Base-by-base conservation (phyloP, 2,888 invertebrate species). In the Drosophila gaucha region DNA sequence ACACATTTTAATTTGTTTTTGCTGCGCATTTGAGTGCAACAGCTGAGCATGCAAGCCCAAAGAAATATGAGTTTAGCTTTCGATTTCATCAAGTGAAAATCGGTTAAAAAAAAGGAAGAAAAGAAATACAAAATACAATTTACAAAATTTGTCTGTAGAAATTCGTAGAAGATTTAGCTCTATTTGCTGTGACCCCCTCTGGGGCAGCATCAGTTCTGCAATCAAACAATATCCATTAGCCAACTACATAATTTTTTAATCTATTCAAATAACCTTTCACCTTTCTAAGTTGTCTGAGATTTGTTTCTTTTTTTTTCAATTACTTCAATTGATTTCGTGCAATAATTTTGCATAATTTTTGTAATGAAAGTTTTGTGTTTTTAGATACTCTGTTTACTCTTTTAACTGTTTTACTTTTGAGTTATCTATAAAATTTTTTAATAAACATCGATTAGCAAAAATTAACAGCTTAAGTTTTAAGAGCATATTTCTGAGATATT, bases 21-120 rank as follows among this genome's bases (percentile, higher is more conserved):
- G 69, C 68, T 89, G 89, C 72, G 80, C 88, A 89, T 73, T 85
- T 87, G 74, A 86, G 88, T 89, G 89, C 88, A 89, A 84, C 88
- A 87, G 62, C 58, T 75, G 67, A 78, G 74, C 89, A 89, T 89
- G 89, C 89, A 79, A 89, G 52, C 57, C 62, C 36, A 68, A 73
- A 67, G 20, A 46, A 20, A 46, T 46, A 20, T 31, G 31, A 31
- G 22, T 14, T 39, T 62, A 64, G 70, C 76, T 84, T 84, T 84
- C 80, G 82, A 78, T 84, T 84, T 86, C 74, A 66, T 67, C 39
- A 65, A 64, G 55, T 47, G 80, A 79, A 65, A 73, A 56, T 65
- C 51, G 22, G n/a, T n/a, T 26, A 30, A 38, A 43, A 24, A n/a
- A n/a, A n/a, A n/a, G n/a, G 12, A n/a, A 16, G 24, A 6, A n/a